Conservation (phyloP, 2,113 vertebrate species). For the Spea bombifrons region DNA sequence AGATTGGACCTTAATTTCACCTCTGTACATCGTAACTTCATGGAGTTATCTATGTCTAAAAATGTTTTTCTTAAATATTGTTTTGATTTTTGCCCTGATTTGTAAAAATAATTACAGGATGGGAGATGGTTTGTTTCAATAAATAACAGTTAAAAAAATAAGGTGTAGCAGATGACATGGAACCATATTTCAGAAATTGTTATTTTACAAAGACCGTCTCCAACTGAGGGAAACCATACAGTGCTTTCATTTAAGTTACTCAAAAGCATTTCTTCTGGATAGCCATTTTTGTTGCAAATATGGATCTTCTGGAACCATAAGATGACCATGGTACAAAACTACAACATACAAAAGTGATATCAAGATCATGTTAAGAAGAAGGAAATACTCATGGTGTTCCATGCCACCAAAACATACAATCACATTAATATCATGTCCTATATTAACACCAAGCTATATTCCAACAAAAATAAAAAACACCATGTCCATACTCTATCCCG, state of each 20-base stretch:
- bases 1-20: background rate
- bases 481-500: too few relatives aligned
- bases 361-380: too few relatives aligned
- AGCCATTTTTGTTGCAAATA: too few relatives aligned
- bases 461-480: too few relatives aligned
- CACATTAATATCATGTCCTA: too few relatives aligned
- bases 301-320: too few relatives aligned
- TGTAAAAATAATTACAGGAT: background rate
- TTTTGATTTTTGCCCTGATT: background rate
- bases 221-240: background rate
- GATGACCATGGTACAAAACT: too few relatives aligned
- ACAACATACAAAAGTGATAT: too few relatives aligned
- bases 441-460: too few relatives aligned
- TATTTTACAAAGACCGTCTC: background rate
- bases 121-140: background rate
- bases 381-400: too few relatives aligned
- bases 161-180: background rate
- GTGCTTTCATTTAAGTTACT: background rate
- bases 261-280: background rate
- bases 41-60: background rate
- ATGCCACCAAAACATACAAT: too few relatives aligned
- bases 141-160: constrained; percentile 1
- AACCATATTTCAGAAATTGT: background rate
- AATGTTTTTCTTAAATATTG: background rate
- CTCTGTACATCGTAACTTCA: background rate